These are phyloP conservation scores for Prosopocoilus inquinatus DNA, from an alignment of 2,888 invertebrate genomes.

Conservation along the genomic window DNA sequence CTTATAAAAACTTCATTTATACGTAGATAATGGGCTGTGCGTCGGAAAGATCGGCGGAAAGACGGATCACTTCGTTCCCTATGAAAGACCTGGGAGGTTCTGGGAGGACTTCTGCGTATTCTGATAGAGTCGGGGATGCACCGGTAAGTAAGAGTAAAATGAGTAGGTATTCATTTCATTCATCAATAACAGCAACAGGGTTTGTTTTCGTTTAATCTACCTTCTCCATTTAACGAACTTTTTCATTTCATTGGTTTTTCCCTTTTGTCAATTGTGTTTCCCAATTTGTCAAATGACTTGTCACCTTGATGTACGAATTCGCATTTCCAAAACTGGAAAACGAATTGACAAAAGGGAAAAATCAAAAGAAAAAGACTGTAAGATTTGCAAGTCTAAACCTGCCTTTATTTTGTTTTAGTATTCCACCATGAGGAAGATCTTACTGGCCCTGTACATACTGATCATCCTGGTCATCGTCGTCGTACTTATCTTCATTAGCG, in stretches of 20 bases:
- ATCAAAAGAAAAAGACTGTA: too few species aligned
- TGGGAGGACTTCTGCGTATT: conserved; percentile 59
- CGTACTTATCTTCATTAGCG: conserved; percentile 72
- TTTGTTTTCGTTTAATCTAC: neutral
- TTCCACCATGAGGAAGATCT: conserved; percentile 70
- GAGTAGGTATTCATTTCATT: neutral
- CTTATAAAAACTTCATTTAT: conserved; percentile 22
- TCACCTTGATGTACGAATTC: too few species aligned
- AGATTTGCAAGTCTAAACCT: conserved; percentile 6
- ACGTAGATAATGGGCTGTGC: conserved; percentile 73
- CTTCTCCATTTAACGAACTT: conserved; percentile 7
- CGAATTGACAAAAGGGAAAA: too few species aligned
- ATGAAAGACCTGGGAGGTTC: conserved; percentile 78
- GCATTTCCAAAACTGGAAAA: too few species aligned
- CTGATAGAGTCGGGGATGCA: conserved; percentile 73
- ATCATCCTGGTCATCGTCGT: conserved; percentile 67
- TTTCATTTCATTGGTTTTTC: too few species aligned
- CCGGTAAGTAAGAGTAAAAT: conserved; percentile 60
- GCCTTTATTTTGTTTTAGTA: conserved; percentile 60
- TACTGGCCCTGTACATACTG: conserved; percentile 76
- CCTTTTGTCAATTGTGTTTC: too few species aligned
- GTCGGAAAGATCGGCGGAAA: conserved; percentile 70
- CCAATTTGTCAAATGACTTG: too few species aligned
- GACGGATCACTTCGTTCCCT: conserved; percentile 77
- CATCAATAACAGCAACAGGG: neutral